Conservation (phyloP, 2,888 invertebrate species). For the Syrista parreyssii region DNA sequence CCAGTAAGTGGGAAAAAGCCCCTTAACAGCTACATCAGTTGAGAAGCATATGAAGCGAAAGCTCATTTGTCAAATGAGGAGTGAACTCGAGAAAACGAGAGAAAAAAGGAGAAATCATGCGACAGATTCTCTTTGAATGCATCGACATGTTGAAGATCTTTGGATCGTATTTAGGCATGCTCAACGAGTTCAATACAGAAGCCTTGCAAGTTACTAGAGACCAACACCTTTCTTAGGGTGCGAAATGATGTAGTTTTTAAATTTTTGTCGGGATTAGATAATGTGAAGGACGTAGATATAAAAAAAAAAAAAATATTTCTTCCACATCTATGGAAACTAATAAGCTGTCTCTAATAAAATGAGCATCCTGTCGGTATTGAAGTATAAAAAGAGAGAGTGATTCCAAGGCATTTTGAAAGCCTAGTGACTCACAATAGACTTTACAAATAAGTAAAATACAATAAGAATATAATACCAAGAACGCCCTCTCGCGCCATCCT, state of each 20-base stretch:
- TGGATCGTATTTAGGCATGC: constrained; percentile 45
- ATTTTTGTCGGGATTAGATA: constrained; percentile 30
- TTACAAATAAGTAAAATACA: constrained; percentile 34
- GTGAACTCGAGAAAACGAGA: constrained; percentile 38
- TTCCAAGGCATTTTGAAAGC: constrained; percentile 33
- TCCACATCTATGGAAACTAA: constrained; percentile 10
- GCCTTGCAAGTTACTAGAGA: constrained; percentile 34
- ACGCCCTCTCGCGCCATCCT: constrained; percentile 34
- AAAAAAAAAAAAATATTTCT: constrained; percentile 9
- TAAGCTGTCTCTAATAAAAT: constrained; percentile 30
- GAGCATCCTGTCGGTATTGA: constrained; percentile 31
- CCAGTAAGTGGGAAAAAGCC: constrained; percentile 76
- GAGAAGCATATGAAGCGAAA: constrained; percentile 46
- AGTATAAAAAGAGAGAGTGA: constrained; percentile 30
- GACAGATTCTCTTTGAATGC: constrained; percentile 39
- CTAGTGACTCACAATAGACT: constrained; percentile 38
- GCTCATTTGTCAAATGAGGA: constrained; percentile 44
- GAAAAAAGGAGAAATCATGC: constrained; percentile 36
- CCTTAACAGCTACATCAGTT: constrained; percentile 53
- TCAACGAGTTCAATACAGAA: constrained; percentile 40
- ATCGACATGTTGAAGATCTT: constrained; percentile 48
- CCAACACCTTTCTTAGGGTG: too few species aligned
- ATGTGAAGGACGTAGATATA: constrained; percentile 8
- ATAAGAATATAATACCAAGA: neutral
- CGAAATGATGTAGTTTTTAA: constrained; percentile 45